Base-by-base conservation (phyloP, 2,888 invertebrate species). In the Ophion costatus region DNA sequence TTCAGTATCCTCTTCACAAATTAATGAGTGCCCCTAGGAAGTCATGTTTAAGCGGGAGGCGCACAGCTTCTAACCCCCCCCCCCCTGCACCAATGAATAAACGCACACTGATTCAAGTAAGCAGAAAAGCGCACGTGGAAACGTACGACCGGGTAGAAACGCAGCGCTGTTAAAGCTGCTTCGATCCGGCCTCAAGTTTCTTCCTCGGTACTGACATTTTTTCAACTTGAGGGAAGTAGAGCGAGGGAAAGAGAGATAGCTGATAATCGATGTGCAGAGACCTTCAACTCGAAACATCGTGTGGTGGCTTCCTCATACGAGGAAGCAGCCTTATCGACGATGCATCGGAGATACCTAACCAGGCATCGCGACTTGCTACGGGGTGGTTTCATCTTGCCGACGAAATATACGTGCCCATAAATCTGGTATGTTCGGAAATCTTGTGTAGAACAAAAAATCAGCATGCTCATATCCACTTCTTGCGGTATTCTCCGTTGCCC, bases 1-100 rank as follows among this genome's bases (percentile, higher is more conserved):
- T 71, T 83, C 59, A 76, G 85, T 82, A 87, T 88, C 83, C 86
- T 88, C 87, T 86, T 85, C 83, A 85, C 83, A 85, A 88, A 87
- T 88, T 87, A 88, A 88, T 87, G 87, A 88, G 86, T 73, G 38
- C 74, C 79, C 76, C 61, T 80, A 51, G 63, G 56, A 71, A 78
- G 66, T 29, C 81, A 57, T 66, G 76, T 57, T 71, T n/a, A 42
- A 75, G 11, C 17, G 66, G 20, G n/a, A 51, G 38, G n/a, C 29
- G 29, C 29, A 29, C 77, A 69, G 73, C 77, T 69, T 74, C 22
- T 76, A 70, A 45, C 56, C 24, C 66, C 29, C 14, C 20, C 42
- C 64, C 56, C 24, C 66, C 29, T n/a, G 24, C 42, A 69, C 33
- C 70, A 74, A 84, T 71, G 84, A 29, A 29, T 29, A 29, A 29